phyloP scores from a whole-genome alignment of 2,113 vertebrate genomes.

The Passerina amoena region DNA sequence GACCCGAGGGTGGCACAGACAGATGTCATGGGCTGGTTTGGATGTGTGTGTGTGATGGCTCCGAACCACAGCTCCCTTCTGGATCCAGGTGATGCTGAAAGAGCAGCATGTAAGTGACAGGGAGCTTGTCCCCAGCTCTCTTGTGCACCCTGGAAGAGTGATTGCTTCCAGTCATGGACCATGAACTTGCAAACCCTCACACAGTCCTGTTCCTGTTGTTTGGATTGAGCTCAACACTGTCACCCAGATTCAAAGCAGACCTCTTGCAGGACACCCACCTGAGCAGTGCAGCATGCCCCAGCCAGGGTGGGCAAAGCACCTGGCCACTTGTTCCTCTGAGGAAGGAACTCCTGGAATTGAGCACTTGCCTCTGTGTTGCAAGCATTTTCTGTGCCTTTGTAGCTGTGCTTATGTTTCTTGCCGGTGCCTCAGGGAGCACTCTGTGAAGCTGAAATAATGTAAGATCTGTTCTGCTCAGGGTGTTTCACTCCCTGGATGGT shows the following conservation, averaged over 20 bases:
- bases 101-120: neutral
- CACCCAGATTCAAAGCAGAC: accelerated
- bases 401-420: conserved; percentile 25
- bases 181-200: neutral
- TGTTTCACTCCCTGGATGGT: conserved; percentile 55
- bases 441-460: conserved; percentile 64
- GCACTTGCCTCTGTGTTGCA: conserved; percentile 5
- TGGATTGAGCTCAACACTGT: neutral
- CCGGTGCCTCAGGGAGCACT: conserved; percentile 51
- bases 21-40: accelerated
- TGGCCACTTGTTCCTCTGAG: neutral
- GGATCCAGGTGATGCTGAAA: neutral
- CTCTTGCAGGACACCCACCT: neutral
- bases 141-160: neutral
- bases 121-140: neutral
- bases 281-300: accelerated
- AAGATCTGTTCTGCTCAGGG: conserved; percentile 65
- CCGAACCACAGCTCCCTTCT: accelerated
- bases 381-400: conserved; percentile 26
- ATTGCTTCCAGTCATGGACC: neutral
- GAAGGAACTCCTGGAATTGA: neutral
- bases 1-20: accelerated
- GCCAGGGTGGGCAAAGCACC: accelerated
- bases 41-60: neutral
- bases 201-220: neutral